These are phyloP conservation scores for Emydoidea blandingii DNA, from an alignment of 2,797 vertebrate genomes.

Conservation along the genomic window DNA sequence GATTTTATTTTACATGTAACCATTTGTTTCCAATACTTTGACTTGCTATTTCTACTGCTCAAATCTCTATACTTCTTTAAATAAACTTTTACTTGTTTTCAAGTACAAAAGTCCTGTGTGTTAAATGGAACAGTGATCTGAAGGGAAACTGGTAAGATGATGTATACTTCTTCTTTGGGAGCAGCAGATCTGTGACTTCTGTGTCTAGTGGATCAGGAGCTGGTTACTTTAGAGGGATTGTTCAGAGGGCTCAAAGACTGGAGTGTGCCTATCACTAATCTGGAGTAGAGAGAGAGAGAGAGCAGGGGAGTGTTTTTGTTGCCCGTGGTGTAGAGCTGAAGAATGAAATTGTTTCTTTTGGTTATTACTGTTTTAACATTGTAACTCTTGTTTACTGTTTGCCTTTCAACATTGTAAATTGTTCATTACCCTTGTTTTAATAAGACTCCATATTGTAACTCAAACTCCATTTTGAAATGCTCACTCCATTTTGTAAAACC, in stretches of 20 bases:
- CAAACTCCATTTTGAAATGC: no score
- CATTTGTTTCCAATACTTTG: neutral
- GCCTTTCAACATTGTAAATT: no score
- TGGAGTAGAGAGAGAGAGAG: neutral
- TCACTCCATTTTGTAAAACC: no score
- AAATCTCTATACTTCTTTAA: neutral
- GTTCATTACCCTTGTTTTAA: no score
- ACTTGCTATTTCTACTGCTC: neutral
- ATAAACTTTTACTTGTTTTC: neutral
- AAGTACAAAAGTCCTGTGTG: neutral
- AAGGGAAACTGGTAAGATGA: neutral
- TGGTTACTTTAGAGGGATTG: neutral
- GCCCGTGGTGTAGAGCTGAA: neutral
- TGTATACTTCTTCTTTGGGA: neutral
- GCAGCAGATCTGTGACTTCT: neutral
- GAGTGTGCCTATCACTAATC: neutral
- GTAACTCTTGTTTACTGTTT: no score
- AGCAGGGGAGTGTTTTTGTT: neutral
- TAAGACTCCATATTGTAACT: no score
- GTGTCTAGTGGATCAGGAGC: neutral
- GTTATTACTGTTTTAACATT: no score
- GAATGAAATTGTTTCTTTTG: no score
- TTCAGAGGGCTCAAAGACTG: neutral
- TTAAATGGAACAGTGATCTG: neutral
- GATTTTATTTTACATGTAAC: neutral